phyloP scores from a whole-genome alignment of 2,113 vertebrate species.

The Paramormyrops kingsleyae region DNA sequence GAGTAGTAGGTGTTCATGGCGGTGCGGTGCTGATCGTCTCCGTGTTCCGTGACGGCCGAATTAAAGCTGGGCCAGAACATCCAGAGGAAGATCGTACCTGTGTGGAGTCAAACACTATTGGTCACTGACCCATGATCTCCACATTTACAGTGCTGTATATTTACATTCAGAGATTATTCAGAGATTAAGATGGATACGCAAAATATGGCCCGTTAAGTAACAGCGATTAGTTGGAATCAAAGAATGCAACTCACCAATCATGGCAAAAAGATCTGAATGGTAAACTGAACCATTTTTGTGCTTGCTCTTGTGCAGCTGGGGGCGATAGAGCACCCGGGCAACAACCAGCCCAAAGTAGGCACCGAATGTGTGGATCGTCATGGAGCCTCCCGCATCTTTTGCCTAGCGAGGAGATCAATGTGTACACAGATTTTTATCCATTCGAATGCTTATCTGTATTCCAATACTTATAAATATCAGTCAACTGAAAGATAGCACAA shows the following conservation, averaged over 20 bases:
- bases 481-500: background rate
- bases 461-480: background rate
- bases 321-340: conserved; percentile 69
- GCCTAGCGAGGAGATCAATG: conserved; percentile 54
- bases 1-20: conserved; percentile 85
- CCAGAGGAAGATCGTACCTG: conserved; percentile 89
- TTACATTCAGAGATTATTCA: background rate
- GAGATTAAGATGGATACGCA: background rate
- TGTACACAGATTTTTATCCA: background rate
- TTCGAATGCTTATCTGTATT: background rate
- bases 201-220: background rate
- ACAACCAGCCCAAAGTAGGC: conserved; percentile 83
- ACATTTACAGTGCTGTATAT: background rate
- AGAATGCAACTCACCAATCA: conserved; percentile 65
- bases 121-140: background rate
- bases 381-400: conserved; percentile 77
- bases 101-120: background rate
- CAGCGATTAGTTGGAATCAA: background rate
- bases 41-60: conserved; percentile 56
- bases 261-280: conserved; percentile 74
- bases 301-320: conserved; percentile 58
- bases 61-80: conserved; percentile 95
- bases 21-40: conserved; percentile 70
- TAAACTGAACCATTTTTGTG: conserved; percentile 60
- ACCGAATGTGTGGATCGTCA: conserved; percentile 88